A percentile compares a stretch with the other conserved stretches of the same genome.
phyloP scores from a whole-genome alignment of 2,797 vertebrate species.

The Chloroceryle amazona region DNA sequence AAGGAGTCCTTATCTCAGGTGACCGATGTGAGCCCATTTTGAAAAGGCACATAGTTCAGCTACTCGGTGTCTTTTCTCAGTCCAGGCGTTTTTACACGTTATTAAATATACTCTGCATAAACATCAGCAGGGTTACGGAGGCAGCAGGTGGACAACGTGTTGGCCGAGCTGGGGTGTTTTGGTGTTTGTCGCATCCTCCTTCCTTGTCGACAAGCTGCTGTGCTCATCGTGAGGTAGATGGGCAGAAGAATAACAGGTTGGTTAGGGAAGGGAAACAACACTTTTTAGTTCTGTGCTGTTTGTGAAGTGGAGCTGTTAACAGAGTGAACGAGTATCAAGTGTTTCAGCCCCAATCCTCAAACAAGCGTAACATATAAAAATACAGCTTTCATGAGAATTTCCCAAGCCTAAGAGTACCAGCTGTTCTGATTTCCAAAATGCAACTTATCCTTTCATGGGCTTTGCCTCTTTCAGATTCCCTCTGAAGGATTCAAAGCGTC shows the following conservation, averaged over 20 bases:
- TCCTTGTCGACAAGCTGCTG: background rate
- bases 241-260: accelerated
- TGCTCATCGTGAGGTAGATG: accelerated
- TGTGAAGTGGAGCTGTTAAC: background rate
- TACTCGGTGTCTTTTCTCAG: background rate
- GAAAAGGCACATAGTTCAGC: accelerated
- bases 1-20: accelerated
- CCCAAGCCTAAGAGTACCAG: background rate
- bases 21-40: accelerated
- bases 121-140: accelerated
- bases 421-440: accelerated
- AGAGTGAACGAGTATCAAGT: accelerated
- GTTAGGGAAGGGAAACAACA: background rate
- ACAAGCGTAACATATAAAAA: accelerated
- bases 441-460: background rate
- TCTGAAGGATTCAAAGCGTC: constrained; percentile 83
- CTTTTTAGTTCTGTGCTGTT: background rate
- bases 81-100: background rate
- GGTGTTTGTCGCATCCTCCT: accelerated
- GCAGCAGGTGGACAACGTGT: background rate
- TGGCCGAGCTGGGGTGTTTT: background rate
- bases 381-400: background rate
- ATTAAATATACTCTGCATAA: accelerated
- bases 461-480: constrained; percentile 78
- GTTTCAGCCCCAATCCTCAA: background rate